A percentile compares a stretch with the other conserved stretches of the same genome.
phyloP scores from a whole-genome alignment of 1,140 invertebrate species.

The Papilio xuthus region DNA sequence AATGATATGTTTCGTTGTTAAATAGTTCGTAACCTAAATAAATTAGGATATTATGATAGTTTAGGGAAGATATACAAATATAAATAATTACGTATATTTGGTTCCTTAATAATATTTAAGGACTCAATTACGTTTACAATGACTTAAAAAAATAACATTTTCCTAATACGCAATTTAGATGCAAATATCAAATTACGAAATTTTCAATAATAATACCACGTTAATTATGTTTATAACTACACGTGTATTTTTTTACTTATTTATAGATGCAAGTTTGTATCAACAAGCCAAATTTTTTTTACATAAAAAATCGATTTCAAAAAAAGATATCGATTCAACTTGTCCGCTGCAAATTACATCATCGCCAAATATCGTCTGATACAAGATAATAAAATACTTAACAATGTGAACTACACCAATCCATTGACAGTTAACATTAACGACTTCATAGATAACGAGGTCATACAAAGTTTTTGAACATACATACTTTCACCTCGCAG shows the following conservation, averaged over 20 bases:
- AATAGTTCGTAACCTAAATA: conserved; percentile 9
- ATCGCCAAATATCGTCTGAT: not conserved
- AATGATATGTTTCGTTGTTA: not conserved
- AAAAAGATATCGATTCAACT: conserved; percentile 1
- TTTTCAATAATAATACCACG: not conserved
- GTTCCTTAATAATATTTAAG: not conserved
- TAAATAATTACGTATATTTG: not conserved
- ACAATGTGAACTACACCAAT: not conserved
- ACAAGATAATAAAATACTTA: not conserved
- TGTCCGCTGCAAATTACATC: not conserved
- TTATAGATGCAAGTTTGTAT: not conserved
- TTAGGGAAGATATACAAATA: not conserved
- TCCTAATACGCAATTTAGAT: not conserved
- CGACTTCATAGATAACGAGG: conserved; percentile 24
- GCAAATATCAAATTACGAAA: not conserved
- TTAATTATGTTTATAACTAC: not conserved
- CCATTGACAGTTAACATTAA: not conserved
- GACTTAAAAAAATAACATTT: not conserved
- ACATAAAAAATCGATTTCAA: conserved; percentile 9
- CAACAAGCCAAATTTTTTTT: not conserved
- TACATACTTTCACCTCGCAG: conserved; percentile 67
- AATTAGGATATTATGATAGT: not conserved
- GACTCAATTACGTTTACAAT: not conserved
- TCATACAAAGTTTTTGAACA: conserved; percentile 36
- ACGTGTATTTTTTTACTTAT: conserved; percentile 5